Evolutionary conservation across 2,888 invertebrate genomes (phyloP), one percentile per base, ranked within the genome.

Genomic region (Agrotis exclamationis): DNA sequence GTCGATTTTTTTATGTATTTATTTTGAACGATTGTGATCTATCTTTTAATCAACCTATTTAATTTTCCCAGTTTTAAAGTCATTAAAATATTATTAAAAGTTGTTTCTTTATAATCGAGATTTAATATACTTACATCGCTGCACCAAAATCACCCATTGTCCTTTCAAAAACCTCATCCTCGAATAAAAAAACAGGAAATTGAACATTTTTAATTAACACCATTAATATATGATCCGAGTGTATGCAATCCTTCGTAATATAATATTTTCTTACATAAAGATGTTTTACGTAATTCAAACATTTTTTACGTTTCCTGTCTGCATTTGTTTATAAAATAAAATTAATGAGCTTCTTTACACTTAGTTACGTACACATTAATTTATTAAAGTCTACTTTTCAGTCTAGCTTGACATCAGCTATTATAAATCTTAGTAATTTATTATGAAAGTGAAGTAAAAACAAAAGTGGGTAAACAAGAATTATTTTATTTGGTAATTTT

Each of bases 331-430:
- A 67, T 63, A 50, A 28, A 69, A 76, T 71, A 51, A 70, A 80
- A 83, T 67, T 80, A 83, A 81, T 80, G 80, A 70, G 65, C 68
- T 50, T 63, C 58, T 63, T 58, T n/a, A 58, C 68, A 69, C 54
- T 20, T 59, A 33, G 75, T 70, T 75, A 76, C 50, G 57, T 72
- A 67, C 51, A 72, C 39, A 50, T 33, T 47, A 64, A 83, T 83
- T 80, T 70, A 71, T 79, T 50, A 45, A 13, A 57, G 65, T 70
- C 63, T 50, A 74, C 45, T 74, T 79, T 69, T 63, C n/a, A 24
- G 78, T 47, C 11, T 33, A 20, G 16, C n/a, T 53, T 48, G 22
- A 47, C 50, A 20, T 28, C n/a, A 14, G 54, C 44, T 63, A 5
- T 53, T 45, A 60, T 64, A 64, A 57, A 77, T 76, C 59, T 60